Percentiles rank a stretch among this genome's conserved stretches.
These are phyloP conservation scores for Zosterops pallidus DNA, from an alignment of 2,113 vertebrate species.

Conservation along the genomic window DNA sequence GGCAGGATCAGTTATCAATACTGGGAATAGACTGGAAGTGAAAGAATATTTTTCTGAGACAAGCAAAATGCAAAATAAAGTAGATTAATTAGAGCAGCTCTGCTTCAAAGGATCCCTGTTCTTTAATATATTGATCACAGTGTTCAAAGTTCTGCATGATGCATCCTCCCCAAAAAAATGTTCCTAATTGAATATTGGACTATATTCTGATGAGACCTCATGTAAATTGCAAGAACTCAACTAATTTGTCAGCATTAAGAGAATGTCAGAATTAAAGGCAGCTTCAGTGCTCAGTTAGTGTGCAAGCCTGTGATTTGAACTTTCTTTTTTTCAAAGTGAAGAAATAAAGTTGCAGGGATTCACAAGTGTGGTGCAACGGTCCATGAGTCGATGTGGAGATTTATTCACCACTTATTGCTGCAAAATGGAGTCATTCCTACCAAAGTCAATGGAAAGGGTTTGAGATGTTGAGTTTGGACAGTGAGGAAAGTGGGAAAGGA, in stretches of 20 bases:
- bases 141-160: neutral
- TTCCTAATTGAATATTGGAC: neutral
- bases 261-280: neutral
- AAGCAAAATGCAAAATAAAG: neutral
- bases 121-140: slow-evolving; percentile 6
- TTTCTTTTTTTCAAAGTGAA: neutral
- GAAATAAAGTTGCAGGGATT: neutral
- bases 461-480: neutral
- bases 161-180: neutral
- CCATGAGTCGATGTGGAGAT: neutral
- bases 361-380: neutral
- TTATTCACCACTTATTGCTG: neutral
- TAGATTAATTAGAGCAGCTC: neutral
- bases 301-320: neutral
- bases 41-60: slow-evolving; percentile 7
- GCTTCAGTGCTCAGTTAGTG: neutral
- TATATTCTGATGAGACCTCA: neutral
- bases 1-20: neutral
- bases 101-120: neutral
- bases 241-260: neutral
- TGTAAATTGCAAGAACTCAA: neutral
- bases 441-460: neutral
- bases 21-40: neutral
- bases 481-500: neutral
- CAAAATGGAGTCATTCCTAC: neutral